Percentiles rank a stretch among this genome's conserved stretches.
Conservation (phyloP, 2,888 invertebrate species). For the Malthinus flaveolus region DNA sequence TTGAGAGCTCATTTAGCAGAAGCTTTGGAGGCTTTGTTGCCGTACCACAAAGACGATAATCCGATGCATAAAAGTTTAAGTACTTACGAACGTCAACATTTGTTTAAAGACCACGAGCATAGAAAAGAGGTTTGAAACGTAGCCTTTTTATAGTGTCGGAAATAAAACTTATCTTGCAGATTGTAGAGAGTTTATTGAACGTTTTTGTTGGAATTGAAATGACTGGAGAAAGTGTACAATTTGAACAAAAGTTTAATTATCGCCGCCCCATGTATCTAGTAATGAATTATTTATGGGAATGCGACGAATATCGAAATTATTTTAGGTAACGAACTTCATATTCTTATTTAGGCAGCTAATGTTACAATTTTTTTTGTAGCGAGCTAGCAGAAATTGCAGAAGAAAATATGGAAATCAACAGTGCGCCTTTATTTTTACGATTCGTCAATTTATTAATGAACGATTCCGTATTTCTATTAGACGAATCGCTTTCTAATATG, state of each 20-base stretch:
- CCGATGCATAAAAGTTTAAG: slow-evolving; percentile 53
- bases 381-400: slow-evolving; percentile 79
- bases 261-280: slow-evolving; percentile 93
- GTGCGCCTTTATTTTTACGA: slow-evolving; percentile 88
- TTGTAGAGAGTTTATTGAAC: slow-evolving; percentile 79
- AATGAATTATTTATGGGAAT: slow-evolving; percentile 89
- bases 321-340: slow-evolving; percentile 65
- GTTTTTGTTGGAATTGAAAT: slow-evolving; percentile 98
- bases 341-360: neutral
- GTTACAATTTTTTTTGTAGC: slow-evolving; percentile 51
- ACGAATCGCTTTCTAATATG: slow-evolving; percentile 90
- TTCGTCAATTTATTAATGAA: slow-evolving; percentile 97
- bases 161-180: slow-evolving; percentile 55
- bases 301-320: slow-evolving; percentile 74
- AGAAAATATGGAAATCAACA: slow-evolving; percentile 84
- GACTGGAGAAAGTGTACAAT: slow-evolving; percentile 94
- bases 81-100: slow-evolving; percentile 67
- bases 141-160: neutral
- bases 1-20: slow-evolving; percentile 88
- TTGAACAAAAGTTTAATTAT: slow-evolving; percentile 97
- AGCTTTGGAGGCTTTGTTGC: slow-evolving; percentile 83
- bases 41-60: slow-evolving; percentile 65
- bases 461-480: slow-evolving; percentile 93
- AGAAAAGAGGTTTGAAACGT: slow-evolving; percentile 60
- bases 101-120: slow-evolving; percentile 79